Evolutionary conservation across 1,140 invertebrate species (phyloP), one percentile per base, ranked within the genome.

Genomic region (Anadara kagoshimensis): DNA sequence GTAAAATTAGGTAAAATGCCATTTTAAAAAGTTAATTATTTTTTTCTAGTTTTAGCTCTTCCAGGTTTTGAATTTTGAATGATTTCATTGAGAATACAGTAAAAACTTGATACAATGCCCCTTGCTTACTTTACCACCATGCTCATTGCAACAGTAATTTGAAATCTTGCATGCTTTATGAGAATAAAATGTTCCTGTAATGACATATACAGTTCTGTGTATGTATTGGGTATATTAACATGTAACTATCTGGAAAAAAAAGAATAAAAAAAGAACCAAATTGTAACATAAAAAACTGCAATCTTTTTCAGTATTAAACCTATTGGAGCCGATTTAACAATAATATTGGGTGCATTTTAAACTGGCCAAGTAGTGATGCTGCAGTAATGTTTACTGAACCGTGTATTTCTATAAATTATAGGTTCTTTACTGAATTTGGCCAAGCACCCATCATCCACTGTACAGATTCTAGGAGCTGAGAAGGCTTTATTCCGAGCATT

Each of bases 391-490:
- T 47, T 43, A 58, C 65, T 10, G 45, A 58, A 12, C 7, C 36
- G 29, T 70, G 43, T 47, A 24, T 47, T 36, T 59, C 26, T 63
- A 7, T 36, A 36, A 36, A 66, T 85, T 81, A 56, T 77, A 90
- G 92, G 96, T 44, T 98, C 97, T 4, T 90, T 99, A 5, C 94
- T 99, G 72, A 99, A 97, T 90, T 91, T 99, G 67, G 98, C 98
- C 0, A 99, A 99, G 85, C 96, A 98, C 90, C 98, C 98, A 7
- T 96, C 98, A 3, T 99, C 98, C 0, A 99, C 98, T 0, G 92
- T 99, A 0, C 98, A 99, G 90, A 99, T 99, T 84, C 92, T 99
- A 44, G 97, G 97, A 69, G 98, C 98, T 2, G 98, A 99, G 85
- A 99, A 99, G 86, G 98, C 98, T 4, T 89, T 99, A 0, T 99